Percentiles rank a stretch among this genome's conserved stretches.
phyloP scores from a whole-genome alignment of 2,797 vertebrate genomes.

The Botia kubotai region DNA sequence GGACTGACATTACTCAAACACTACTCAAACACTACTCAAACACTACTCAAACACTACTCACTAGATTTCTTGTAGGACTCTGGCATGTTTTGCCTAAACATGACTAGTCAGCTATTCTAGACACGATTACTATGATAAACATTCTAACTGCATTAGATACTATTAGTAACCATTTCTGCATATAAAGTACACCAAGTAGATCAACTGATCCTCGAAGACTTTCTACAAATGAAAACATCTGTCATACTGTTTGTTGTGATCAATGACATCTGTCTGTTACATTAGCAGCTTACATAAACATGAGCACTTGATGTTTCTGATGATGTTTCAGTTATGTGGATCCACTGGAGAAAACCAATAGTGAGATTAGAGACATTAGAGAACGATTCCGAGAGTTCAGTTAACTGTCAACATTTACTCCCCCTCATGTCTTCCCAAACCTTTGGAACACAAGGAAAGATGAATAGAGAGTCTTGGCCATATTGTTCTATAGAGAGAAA shows the following conservation, averaged over 20 bases:
- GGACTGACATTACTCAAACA: not conserved
- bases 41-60: not conserved
- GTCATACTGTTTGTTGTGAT: not conserved
- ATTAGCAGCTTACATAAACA: not conserved
- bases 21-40: not conserved
- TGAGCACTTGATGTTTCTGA: no score
- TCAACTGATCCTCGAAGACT: not conserved
- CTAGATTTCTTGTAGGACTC: not conserved
- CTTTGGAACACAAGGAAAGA: no score
- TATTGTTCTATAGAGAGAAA: no score
- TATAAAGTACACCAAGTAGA: constrained; percentile 73
- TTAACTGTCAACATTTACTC: not conserved
- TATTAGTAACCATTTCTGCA: constrained; percentile 69
- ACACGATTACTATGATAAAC: constrained; percentile 67
- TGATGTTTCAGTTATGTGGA: not conserved
- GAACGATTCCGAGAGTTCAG: not conserved
- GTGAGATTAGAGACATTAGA: not conserved
- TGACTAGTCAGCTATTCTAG: constrained; percentile 40
- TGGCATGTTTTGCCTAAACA: not conserved
- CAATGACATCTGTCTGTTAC: not conserved
- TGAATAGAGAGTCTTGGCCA: no score
- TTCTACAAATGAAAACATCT: constrained; percentile 36
- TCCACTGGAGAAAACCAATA: not conserved
- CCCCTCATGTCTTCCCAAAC: not conserved
- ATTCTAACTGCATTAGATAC: constrained; percentile 69